These are phyloP conservation scores for Mesitornis unicolor DNA, from an alignment of 2,113 vertebrate genomes.

Conservation along the genomic window DNA sequence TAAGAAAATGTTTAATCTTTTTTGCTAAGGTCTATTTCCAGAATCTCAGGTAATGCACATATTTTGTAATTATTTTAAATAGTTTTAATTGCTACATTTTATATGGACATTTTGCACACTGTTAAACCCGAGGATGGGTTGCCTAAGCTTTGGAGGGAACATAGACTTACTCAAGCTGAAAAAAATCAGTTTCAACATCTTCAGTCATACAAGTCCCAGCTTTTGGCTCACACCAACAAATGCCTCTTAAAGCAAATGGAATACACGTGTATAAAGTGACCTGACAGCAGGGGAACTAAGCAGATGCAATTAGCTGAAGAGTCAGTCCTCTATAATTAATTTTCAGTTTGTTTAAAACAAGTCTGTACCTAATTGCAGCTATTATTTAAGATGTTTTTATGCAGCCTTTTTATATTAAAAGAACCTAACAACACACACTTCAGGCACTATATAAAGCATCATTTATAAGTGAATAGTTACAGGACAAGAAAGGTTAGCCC, in stretches of 20 bases:
- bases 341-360: slow-evolving; percentile 16
- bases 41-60: background rate
- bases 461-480: background rate
- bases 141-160: background rate
- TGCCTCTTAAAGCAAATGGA: background rate
- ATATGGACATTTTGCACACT: background rate
- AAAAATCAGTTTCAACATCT: background rate
- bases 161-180: background rate
- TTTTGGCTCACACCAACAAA: background rate
- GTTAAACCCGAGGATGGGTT: background rate
- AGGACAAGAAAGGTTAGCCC: background rate
- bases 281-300: background rate
- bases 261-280: background rate
- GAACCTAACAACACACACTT: background rate
- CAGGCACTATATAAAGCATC: background rate
- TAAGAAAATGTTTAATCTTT: background rate
- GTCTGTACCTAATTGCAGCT: background rate
- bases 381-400: background rate
- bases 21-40: background rate
- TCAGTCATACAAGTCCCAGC: background rate
- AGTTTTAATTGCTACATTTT: background rate
- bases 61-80: background rate
- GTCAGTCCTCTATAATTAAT: background rate
- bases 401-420: background rate
- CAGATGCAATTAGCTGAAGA: background rate